Base-by-base conservation (phyloP, 2,797 vertebrate species). In the Chloroceryle amazona region DNA sequence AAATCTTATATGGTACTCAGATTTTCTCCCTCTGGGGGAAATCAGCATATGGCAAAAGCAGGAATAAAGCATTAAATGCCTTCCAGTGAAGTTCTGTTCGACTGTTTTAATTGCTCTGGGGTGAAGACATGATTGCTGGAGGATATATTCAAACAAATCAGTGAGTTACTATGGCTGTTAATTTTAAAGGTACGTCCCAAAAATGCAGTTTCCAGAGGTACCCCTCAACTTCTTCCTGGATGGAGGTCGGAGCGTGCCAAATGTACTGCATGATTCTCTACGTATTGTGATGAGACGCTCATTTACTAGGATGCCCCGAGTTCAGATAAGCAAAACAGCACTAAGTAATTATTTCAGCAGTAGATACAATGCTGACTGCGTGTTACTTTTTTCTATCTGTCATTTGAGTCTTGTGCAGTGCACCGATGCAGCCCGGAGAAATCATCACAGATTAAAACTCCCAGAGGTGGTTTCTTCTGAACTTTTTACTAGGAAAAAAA, bases 11-110 rank as follows among this genome's bases (percentile, higher is more conserved):
- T 11, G 39, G 52, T 80, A 49, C 60, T 94, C 67, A 33, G 74
- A 47, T 62, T 85, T 94, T 67, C 62, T 90, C 80, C 86, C 92
- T 84, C 80, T 51, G 78, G 76, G 68, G 47, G 20, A 81, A 75
- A 92, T 62, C 83, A 79, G 73, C 82, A 89, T 89, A 89, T 76
- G 88, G 92, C 62, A 89, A 79, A 95, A 55, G 57, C 72, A 42
- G 62, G 85, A 95, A 28, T 8, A 57, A 87, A 94, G 54, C 80
- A 85, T 22, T 75, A 94, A 93, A 86, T 0, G 2, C 44, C 54
- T 63, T 79, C 76, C 78, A 84, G 79, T 66, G 90, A 93, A 92
- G 52, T 75, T 87, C 67, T 78, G 58, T 84, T 95, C 92, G 37
- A 37, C 62, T 37, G 51, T 35, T 90, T 81, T 81, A 94, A 89